A percentile compares a stretch with the other conserved stretches of the same genome.
phyloP scores from a whole-genome alignment of 2,888 invertebrate species.

The Archips xylosteana region DNA sequence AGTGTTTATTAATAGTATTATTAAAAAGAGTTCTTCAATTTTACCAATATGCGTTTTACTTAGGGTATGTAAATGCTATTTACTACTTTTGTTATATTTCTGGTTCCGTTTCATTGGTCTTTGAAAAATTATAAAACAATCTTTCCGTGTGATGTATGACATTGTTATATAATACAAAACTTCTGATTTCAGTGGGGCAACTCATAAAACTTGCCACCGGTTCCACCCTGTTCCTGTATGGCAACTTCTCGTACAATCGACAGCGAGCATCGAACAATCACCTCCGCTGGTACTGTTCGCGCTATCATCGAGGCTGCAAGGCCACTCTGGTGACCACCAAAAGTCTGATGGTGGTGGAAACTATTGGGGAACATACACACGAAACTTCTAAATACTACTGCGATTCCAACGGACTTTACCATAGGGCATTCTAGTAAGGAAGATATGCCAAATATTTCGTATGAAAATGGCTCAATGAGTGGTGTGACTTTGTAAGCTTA shows the following conservation, averaged over 20 bases:
- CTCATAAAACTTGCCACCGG: slow-evolving; percentile 35
- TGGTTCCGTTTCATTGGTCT: neutral
- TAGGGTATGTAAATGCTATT: neutral
- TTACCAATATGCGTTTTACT: slow-evolving; percentile 12
- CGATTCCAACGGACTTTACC: slow-evolving; percentile 44
- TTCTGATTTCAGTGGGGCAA: slow-evolving; percentile 23
- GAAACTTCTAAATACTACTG: slow-evolving; percentile 41
- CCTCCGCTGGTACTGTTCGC: slow-evolving; percentile 52
- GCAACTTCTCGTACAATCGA: slow-evolving; percentile 51
- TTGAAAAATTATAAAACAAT: neutral
- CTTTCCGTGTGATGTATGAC: neutral
- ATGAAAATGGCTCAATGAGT: neutral
- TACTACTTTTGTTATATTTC: neutral
- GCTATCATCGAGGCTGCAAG: slow-evolving; percentile 54
- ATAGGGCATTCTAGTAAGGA: slow-evolving; percentile 28
- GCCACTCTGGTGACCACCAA: slow-evolving; percentile 45
- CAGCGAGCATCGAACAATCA: slow-evolving; percentile 42
- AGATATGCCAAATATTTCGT: neutral
- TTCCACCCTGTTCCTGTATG: slow-evolving; percentile 9
- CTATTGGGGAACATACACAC: slow-evolving; percentile 47
- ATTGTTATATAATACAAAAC: neutral
- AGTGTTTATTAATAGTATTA: slow-evolving; percentile 29
- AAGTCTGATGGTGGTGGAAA: slow-evolving; percentile 34
- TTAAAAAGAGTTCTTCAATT: slow-evolving; percentile 28
- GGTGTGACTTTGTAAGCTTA: neutral